Evolutionary conservation across 2,888 invertebrate species (phyloP).

Genomic region (Branchellion lobata): DNA sequence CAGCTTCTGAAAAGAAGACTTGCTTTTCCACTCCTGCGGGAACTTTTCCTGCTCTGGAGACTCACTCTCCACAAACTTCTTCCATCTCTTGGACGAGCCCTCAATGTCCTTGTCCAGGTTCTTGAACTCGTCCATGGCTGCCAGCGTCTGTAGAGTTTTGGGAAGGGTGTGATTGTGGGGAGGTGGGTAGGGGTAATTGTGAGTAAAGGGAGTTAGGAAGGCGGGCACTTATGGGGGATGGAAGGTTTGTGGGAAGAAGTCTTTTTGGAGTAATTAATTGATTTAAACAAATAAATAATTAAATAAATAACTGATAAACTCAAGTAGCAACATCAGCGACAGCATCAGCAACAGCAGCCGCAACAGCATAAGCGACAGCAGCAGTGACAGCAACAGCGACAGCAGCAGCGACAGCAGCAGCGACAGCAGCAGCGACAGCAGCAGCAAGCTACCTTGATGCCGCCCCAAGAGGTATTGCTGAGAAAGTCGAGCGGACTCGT

Average conservation of each 20-base stretch:
- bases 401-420: background rate
- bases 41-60: slow-evolving; percentile 93
- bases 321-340: no score
- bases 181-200: no score
- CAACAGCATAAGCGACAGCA: background rate
- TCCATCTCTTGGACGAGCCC: slow-evolving; percentile 91
- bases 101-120: slow-evolving; percentile 93
- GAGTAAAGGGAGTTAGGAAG: no score
- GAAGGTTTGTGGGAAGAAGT: no score
- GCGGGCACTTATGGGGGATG: no score
- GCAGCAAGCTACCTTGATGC: slow-evolving; percentile 70
- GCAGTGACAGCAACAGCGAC: background rate
- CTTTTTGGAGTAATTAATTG: no score
- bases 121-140: slow-evolving; percentile 82
- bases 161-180: no score
- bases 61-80: slow-evolving; percentile 90
- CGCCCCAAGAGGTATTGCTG: slow-evolving; percentile 88
- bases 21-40: slow-evolving; percentile 97
- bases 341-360: background rate
- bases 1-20: slow-evolving; percentile 85
- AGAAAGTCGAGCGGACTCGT: slow-evolving; percentile 92
- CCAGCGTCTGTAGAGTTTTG: slow-evolving; percentile 67
- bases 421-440: no score
- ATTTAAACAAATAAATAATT: no score
- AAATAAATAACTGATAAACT: no score